Base-by-base conservation (phyloP, 1,140 invertebrate genomes). In the Tribolium madens region DNA sequence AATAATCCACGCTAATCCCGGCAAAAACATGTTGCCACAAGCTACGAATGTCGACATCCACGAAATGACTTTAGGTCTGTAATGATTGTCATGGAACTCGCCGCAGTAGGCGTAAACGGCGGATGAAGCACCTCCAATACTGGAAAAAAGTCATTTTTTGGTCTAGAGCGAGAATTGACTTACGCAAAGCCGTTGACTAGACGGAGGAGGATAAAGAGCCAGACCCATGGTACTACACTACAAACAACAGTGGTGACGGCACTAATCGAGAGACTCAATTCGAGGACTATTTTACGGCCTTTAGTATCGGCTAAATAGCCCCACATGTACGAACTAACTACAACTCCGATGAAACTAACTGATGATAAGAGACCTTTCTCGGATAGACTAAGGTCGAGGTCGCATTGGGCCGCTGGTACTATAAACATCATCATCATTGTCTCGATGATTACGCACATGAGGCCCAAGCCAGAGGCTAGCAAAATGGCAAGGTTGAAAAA, bases 141-240 rank as follows among this genome's bases (percentile, higher is more conserved):
- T 90, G 81, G n/a, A 87, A 85, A 74, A 69, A 18, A 13, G 7
- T 18, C 15, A 31, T 31, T 72, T 53, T 15, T 72, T 33, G 47
- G 57, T 10, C 12, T 57, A 14, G 5, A 36, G 2, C 26, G 2
- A 31, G 6, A 3, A 26, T 33, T 53, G 33, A 88, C 89, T 89
- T 85, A 93, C 91, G 91, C 88, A 71, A 91, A 89, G 74, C 92
- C 91, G 83, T 91, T 92, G 3, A 92, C 82, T 72, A 91, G 89
- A 80, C 91, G 84, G 5, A 91, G 81, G 0, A 90, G 53, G 0
- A 91, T 83, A 76, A 93, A 89, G 47, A 90, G 84, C 88, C 89
- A 90, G 15, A 89, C 89, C 17, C 86, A 86, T 33, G 87, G 88
- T 4, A 89, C 87, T 70, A 91, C 87, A 68, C 90, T 90, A 0